These are phyloP conservation scores for Irena cyanogastra DNA, from an alignment of 2,113 vertebrate species.

Conservation along the genomic window DNA sequence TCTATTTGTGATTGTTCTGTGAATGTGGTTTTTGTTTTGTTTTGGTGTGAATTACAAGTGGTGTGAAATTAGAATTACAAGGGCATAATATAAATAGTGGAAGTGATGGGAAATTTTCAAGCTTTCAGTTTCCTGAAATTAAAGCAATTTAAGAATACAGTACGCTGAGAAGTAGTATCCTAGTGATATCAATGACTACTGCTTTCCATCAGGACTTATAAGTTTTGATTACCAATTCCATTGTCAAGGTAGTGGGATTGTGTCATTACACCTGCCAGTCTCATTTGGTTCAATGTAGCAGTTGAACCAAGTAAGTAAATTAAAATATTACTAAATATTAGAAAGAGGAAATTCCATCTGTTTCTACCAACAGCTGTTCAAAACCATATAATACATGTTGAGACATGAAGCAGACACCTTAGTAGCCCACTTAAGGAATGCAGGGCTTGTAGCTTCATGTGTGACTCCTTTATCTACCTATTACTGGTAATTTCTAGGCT, in stretches of 20 bases:
- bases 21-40: background rate
- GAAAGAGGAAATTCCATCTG: background rate
- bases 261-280: background rate
- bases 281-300: background rate
- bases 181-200: background rate
- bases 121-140: background rate
- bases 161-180: background rate
- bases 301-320: background rate
- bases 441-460: background rate
- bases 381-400: background rate
- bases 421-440: fast-evolving
- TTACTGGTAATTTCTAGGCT: background rate
- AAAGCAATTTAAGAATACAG: background rate
- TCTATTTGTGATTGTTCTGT: background rate
- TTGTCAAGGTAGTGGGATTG: background rate
- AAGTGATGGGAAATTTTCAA: background rate
- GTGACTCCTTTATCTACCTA: background rate
- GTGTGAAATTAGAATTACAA: background rate
- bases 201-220: background rate
- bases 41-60: too few species aligned
- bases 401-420: background rate
- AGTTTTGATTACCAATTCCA: background rate
- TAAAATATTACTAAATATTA: background rate
- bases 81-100: background rate
- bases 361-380: background rate